phyloP scores from a whole-genome alignment of 2,888 invertebrate species.

The Ctena decussata region DNA sequence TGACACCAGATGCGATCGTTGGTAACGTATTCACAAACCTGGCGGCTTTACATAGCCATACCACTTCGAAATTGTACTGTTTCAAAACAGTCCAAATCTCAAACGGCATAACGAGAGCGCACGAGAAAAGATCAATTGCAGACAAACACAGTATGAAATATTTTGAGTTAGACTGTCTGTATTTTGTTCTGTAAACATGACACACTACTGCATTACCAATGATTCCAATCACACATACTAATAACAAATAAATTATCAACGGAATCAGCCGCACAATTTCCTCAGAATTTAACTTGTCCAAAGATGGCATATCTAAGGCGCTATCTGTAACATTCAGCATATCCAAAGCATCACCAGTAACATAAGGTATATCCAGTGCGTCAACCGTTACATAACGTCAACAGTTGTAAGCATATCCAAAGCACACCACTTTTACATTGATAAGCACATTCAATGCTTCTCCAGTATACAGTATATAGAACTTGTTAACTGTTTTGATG shows the following conservation, averaged over 20 bases:
- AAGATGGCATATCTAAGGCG: not conserved
- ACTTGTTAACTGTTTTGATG: too few relatives aligned
- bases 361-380: too few relatives aligned
- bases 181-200: conserved; percentile 52
- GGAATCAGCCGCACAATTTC: conserved; percentile 53
- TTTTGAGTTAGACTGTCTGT: conserved; percentile 52
- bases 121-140: conserved; percentile 55
- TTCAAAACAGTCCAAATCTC: conserved; percentile 49
- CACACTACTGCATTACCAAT: conserved; percentile 55
- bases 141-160: conserved; percentile 55
- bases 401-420: too few relatives aligned
- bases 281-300: conserved; percentile 34
- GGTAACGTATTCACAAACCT: conserved; percentile 44
- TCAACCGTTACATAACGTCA: too few relatives aligned
- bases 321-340: too few relatives aligned
- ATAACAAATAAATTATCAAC: conserved; percentile 37
- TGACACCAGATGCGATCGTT: conserved; percentile 40
- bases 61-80: conserved; percentile 48
- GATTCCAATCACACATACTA: conserved; percentile 46
- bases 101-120: conserved; percentile 52
- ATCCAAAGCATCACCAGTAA: too few relatives aligned
- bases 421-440: too few relatives aligned
- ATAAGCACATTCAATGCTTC: too few relatives aligned
- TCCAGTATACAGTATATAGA: too few relatives aligned
- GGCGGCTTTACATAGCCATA: conserved; percentile 41